These are phyloP conservation scores for Alectura lathami DNA, from an alignment of 2,113 vertebrate species.

Conservation along the genomic window DNA sequence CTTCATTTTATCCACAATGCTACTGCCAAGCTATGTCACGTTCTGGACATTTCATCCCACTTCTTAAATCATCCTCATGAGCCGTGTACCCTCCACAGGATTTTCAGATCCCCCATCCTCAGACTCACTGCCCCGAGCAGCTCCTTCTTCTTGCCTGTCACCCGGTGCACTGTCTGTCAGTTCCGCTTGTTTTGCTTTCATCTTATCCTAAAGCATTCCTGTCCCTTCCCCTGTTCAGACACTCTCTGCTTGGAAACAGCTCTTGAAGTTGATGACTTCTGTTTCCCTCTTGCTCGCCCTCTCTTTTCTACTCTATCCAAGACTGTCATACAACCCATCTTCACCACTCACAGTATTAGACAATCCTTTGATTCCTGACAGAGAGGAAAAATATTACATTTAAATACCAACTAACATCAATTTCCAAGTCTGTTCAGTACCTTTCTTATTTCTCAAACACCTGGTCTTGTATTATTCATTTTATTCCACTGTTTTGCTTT, in stretches of 20 bases:
- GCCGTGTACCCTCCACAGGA: neutral
- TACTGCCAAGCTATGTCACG: neutral
- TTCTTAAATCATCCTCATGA: neutral
- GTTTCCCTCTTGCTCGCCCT: neutral
- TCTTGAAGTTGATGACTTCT: neutral
- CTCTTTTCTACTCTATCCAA: constrained; percentile 6
- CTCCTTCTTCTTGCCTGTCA: neutral
- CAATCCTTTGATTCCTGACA: neutral
- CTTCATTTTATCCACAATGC: neutral
- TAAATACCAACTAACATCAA: neutral
- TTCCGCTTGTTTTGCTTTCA: neutral
- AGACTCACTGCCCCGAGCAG: neutral
- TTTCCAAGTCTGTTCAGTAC: neutral
- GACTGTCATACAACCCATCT: neutral
- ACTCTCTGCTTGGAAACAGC: neutral
- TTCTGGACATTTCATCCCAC: neutral
- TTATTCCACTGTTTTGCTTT: constrained; percentile 27
- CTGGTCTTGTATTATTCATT: neutral
- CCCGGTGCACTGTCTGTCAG: neutral
- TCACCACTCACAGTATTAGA: neutral
- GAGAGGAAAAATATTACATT: constrained; percentile 1
- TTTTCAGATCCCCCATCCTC: neutral
- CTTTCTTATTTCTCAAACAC: neutral
- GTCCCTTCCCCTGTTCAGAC: neutral
- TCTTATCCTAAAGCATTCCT: neutral